These are phyloP conservation scores for Tinea pellionella DNA, from an alignment of 2,888 invertebrate genomes.

Conservation along the genomic window DNA sequence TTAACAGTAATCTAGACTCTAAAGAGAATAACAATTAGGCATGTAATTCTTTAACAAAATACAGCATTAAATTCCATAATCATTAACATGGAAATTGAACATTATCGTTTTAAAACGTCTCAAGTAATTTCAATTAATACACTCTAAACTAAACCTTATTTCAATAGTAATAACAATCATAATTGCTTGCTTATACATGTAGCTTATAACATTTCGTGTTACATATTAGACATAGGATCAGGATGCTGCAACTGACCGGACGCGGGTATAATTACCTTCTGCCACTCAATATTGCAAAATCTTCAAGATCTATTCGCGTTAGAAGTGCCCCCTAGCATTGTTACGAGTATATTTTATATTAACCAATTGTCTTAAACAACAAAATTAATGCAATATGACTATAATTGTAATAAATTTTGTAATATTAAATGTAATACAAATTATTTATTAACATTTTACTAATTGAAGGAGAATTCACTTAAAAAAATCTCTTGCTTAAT, in stretches of 20 bases:
- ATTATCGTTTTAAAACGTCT: not conserved
- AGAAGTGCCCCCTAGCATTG: slow-evolving; percentile 21
- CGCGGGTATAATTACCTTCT: slow-evolving; percentile 58
- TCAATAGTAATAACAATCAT: not conserved
- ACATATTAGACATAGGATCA: slow-evolving; percentile 39
- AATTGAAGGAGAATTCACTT: not conserved
- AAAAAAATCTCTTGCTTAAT: not conserved
- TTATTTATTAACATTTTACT: not conserved
- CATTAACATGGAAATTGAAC: not conserved
- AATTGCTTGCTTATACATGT: not conserved
- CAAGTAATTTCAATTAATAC: not conserved
- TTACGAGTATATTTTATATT: not conserved
- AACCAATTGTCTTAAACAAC: slow-evolving; percentile 33
- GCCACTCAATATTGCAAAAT: slow-evolving; percentile 63
- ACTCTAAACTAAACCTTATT: not conserved
- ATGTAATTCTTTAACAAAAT: not conserved
- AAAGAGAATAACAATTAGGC: not conserved
- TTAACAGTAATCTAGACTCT: not conserved
- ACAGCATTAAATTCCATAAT: not conserved
- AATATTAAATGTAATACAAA: not conserved
- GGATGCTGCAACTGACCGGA: slow-evolving; percentile 62
- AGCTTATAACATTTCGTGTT: slow-evolving; percentile 11
- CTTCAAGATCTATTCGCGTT: slow-evolving; percentile 44
- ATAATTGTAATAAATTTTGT: not conserved
- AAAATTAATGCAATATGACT: not conserved